These are phyloP conservation scores for Discoglossus pictus DNA, from an alignment of 2,797 vertebrate genomes.

Conservation along the genomic window DNA sequence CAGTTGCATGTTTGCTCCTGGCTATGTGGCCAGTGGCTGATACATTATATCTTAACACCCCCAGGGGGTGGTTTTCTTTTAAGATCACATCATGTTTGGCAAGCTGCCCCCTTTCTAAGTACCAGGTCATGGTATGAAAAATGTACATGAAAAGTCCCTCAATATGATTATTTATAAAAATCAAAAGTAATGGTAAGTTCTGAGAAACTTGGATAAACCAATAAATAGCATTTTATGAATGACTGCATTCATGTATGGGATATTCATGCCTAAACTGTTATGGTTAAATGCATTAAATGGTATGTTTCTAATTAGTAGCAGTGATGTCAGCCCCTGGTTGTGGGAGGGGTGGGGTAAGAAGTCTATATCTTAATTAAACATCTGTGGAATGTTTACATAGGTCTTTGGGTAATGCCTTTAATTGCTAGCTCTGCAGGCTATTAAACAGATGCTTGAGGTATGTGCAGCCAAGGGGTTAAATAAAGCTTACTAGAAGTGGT, in stretches of 20 bases:
- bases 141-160: not conserved
- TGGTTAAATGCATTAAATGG: not conserved
- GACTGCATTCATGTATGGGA: not conserved
- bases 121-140: not conserved
- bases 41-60: constrained; percentile 16
- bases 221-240: constrained; percentile 12
- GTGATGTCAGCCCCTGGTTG: not conserved
- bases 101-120: not conserved
- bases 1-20: too few species aligned
- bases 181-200: constrained; percentile 3
- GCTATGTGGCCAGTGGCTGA: constrained; percentile 2
- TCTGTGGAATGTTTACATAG: not conserved
- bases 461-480: not conserved
- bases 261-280: too few species aligned
- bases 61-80: constrained; percentile 13
- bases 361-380: not conserved
- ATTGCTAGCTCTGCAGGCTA: not conserved
- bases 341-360: not conserved
- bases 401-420: not conserved
- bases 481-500: not conserved
- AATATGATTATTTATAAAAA: not conserved
- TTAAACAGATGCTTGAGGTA: not conserved
- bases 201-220: constrained; percentile 15
- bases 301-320: constrained; percentile 2
- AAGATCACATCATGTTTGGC: not conserved